Evolutionary conservation across 2,113 vertebrate species (phyloP).

Genomic region (Phalacrocorax aristotelis): DNA sequence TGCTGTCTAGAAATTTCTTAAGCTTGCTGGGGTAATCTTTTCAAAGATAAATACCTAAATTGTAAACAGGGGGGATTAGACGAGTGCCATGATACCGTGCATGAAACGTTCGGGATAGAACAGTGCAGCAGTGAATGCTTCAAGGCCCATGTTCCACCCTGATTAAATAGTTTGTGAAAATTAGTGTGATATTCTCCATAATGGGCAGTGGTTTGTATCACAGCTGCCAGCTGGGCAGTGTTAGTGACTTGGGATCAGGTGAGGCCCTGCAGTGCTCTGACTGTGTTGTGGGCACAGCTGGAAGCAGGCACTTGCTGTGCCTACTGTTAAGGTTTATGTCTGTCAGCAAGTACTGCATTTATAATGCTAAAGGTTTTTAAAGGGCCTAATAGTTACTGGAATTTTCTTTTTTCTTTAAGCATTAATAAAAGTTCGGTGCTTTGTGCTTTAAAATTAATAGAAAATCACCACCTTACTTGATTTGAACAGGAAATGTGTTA

Average conservation of each 20-base stretch:
- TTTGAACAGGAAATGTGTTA: neutral
- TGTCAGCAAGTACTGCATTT: neutral
- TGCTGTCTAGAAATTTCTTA: neutral
- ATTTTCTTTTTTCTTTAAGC: neutral
- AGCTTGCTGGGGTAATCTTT: neutral
- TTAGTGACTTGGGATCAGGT: neutral
- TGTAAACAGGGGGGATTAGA: neutral
- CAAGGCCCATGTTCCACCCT: neutral
- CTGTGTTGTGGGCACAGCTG: neutral
- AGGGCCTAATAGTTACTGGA: neutral
- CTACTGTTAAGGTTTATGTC: neutral
- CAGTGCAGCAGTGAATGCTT: neutral
- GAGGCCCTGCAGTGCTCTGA: neutral
- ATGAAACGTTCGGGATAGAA: neutral
- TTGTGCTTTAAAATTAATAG: neutral
- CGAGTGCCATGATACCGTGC: accelerated
- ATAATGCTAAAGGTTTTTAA: neutral
- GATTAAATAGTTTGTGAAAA: neutral
- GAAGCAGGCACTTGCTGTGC: neutral
- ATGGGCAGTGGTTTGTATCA: neutral
- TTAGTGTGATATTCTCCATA: neutral
- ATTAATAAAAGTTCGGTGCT: neutral
- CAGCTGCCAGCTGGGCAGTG: neutral
- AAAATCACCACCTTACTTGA: neutral
- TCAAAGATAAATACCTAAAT: neutral